A percentile compares a stretch with the other conserved stretches of the same genome.
Evolutionary conservation across 2,888 invertebrate genomes (phyloP).

Genomic region (Chymomyza fuscimana): DNA sequence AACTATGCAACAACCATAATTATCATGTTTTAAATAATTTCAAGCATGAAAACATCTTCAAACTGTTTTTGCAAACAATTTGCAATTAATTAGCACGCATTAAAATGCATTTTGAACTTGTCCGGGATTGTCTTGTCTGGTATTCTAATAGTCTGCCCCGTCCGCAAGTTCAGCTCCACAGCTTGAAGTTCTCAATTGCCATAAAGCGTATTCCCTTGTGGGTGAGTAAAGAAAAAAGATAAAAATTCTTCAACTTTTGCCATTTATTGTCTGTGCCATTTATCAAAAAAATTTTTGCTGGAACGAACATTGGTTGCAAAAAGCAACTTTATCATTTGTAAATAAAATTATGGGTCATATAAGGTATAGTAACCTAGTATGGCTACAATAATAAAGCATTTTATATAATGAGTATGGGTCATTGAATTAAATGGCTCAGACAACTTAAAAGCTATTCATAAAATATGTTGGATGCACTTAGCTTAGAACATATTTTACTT

Average conservation of each 20-base stretch:
- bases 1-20: background rate
- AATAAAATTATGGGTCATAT: background rate
- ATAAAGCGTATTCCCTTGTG: background rate
- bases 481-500: too few species aligned
- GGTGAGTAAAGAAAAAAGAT: background rate
- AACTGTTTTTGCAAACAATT: background rate
- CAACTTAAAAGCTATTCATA: too few species aligned
- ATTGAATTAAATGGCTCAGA: too few species aligned
- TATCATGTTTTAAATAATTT: background rate
- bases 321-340: background rate
- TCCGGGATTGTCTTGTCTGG: background rate
- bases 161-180: background rate
- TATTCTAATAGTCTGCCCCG: background rate
- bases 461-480: too few species aligned
- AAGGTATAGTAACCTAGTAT: too few species aligned
- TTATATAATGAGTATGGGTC: too few species aligned
- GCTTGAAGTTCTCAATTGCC: background rate
- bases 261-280: constrained; percentile 31
- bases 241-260: background rate
- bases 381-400: too few species aligned
- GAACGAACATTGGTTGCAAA: too few species aligned
- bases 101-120: constrained; percentile 33
- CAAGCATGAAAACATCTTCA: background rate
- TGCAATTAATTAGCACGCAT: constrained; percentile 36
- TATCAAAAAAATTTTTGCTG: constrained; percentile 26